Conservation (phyloP, 2,888 invertebrate species). For the Cloeon dipterum region DNA sequence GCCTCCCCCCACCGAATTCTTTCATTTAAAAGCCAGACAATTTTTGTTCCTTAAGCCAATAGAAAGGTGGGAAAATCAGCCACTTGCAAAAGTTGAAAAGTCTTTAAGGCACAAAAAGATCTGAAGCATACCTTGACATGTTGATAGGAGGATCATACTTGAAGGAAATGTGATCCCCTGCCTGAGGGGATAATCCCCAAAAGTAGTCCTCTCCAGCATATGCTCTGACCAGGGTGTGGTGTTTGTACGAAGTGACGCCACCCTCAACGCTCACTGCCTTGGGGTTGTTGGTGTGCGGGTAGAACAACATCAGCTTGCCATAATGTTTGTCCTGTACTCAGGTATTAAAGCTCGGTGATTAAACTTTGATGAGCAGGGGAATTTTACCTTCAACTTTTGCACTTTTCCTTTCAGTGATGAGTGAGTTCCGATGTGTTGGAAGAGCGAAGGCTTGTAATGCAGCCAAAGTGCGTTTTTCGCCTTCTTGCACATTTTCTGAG, state of each 20-base stretch:
- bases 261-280: conserved; percentile 40
- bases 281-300: conserved; percentile 50
- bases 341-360: too few species aligned
- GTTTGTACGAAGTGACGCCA: conserved; percentile 55
- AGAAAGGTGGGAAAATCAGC: too few species aligned
- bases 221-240: conserved; percentile 53
- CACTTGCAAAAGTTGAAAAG: too few species aligned
- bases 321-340: conserved; percentile 58
- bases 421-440: conserved; percentile 87
- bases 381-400: conserved; percentile 65
- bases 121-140: conserved; percentile 40
- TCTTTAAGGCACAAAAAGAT: conserved; percentile 2
- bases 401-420: conserved; percentile 92
- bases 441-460: conserved; percentile 72
- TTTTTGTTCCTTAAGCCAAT: too few species aligned
- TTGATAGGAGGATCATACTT: conserved; percentile 48
- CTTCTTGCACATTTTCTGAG: conserved; percentile 61
- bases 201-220: conserved; percentile 75
- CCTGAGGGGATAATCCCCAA: conserved; percentile 72
- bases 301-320: conserved; percentile 56
- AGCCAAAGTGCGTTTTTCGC: conserved; percentile 58
- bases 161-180: conserved; percentile 58
- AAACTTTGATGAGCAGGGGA: neutral
- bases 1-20: too few species aligned
- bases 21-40: too few species aligned